phyloP scores from a whole-genome alignment of 1,140 invertebrate genomes.

The Trichomalopsis sarcophagae region DNA sequence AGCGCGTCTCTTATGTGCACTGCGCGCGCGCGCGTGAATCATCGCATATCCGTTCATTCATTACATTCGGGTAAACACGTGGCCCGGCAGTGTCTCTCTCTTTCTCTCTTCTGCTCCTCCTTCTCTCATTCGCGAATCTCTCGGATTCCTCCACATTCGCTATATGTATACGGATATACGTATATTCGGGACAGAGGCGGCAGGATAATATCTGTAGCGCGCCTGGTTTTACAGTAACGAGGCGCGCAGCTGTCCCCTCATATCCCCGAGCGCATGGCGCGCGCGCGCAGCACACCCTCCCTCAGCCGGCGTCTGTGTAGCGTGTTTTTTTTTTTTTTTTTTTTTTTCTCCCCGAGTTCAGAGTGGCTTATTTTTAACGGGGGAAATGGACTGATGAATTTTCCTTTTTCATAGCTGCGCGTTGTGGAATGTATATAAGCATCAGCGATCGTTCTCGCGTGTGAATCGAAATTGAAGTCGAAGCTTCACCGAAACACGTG shows the following conservation, averaged over 20 bases:
- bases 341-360: background rate
- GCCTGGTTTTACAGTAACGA: slow-evolving; percentile 29
- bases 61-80: slow-evolving; percentile 13
- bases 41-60: slow-evolving; percentile 9
- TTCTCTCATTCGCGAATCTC: background rate
- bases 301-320: background rate
- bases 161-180: background rate
- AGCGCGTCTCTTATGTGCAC: slow-evolving; percentile 15
- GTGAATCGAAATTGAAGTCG: no score
- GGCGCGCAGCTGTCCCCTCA: slow-evolving; percentile 26
- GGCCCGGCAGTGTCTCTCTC: background rate
- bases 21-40: slow-evolving; percentile 2
- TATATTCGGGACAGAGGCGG: background rate
- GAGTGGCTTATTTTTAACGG: background rate
- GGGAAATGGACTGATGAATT: background rate
- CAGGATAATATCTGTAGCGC: background rate
- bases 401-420: no score
- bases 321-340: background rate
- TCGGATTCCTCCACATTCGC: background rate
- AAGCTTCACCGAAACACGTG: no score
- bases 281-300: background rate
- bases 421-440: no score
- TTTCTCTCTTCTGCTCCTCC: background rate
- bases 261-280: background rate
- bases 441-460: no score